Conservation (phyloP, 2,797 vertebrate species). For the Dermochelys coriacea region DNA sequence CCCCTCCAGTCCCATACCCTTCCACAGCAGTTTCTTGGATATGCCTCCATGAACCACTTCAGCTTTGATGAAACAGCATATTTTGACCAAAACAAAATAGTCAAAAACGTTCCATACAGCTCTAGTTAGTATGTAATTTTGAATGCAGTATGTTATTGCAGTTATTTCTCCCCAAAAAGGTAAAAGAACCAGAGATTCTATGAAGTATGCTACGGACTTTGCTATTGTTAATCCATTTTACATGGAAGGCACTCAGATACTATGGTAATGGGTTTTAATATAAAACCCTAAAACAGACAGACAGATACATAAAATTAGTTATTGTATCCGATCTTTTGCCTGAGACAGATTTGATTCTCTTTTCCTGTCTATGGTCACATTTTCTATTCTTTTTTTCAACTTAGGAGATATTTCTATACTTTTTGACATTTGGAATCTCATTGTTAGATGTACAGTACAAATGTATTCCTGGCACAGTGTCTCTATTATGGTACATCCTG, state of each 20-base stretch:
- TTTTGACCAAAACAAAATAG: neutral
- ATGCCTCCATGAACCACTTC: neutral
- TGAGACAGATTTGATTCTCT: neutral
- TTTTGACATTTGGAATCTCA: neutral
- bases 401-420: neutral
- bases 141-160: neutral
- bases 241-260: neutral
- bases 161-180: neutral
- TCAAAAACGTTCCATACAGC: neutral
- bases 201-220: neutral
- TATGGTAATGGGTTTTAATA: neutral
- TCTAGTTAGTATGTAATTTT: neutral
- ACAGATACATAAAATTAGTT: neutral
- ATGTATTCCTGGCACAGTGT: neutral
- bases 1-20: neutral
- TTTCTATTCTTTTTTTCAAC: neutral
- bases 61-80: neutral
- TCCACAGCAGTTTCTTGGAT: neutral
- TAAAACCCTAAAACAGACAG: neutral
- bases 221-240: neutral
- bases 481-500: neutral
- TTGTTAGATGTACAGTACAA: neutral
- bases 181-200: neutral
- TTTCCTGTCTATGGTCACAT: neutral
- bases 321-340: neutral